Evolutionary conservation across 2,888 invertebrate genomes (phyloP), one percentile per base, ranked within the genome.

Genomic region (Parascotia fuliginaria): DNA sequence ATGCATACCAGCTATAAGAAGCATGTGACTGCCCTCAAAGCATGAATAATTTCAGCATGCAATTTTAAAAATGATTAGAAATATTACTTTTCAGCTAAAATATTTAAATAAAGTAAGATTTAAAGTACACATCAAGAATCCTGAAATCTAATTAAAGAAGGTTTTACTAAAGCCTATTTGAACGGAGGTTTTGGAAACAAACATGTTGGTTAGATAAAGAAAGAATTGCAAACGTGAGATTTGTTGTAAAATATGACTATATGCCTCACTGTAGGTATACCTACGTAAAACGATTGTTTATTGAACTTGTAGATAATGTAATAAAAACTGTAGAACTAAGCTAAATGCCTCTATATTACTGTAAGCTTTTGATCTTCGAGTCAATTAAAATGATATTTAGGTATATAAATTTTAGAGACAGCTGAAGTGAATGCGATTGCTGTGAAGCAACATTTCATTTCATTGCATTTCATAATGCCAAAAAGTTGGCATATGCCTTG

Each of bases 11-110:
- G 44, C 44, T 40, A 49, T 6, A 31, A 43, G 3, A 53, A 60
- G 66, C 74, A 70, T 65, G 65, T 42, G 38, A 54, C 7, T 33
- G 38, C 49, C 38, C 43, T 36, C 6, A 54, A 50, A 52, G 65
- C 65, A 65, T 65, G 65, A 39, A 49, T 46, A 52, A 37, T 16
- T 38, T 43, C 4, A 53, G 64, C 64, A 65, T 65, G 64, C 34
- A 37, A 31, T 24, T 43, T 46, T 39, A 36, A 31, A 46, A 34
- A 34, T 31, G 19, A 19, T 34, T 56, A 19, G 36, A 11, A 22
- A 33, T 16, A 31, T 13, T 31, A 0, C 29, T 29, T 29, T 12
- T 29, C 29, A 29, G 29, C 19, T 19, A 19, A 19, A 5, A 3
- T 19, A 19, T 19, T 19, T 19, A 19, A 19, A 3, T 19, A 19